Evolutionary conservation across 2,113 vertebrate species (phyloP), one percentile per base, ranked within the genome.

Genomic region (Malurus cyaneus): DNA sequence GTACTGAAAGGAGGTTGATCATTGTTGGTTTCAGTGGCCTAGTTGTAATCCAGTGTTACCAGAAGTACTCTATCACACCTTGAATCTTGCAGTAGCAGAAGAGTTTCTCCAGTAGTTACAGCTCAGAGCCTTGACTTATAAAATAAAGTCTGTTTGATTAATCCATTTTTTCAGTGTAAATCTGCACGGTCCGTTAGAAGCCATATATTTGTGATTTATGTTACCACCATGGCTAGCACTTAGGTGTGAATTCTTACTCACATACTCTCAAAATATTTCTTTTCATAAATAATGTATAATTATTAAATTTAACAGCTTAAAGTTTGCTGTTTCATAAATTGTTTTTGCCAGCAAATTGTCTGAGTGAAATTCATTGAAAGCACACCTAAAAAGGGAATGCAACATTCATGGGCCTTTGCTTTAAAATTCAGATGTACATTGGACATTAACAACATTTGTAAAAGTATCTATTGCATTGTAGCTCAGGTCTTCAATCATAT

Each of bases 261-360:
- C 20, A 18, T 49, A 21, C 6, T 36, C 17, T 66, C 13, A 16
- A 60, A 79, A 42, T 77, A 67, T 13, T 74, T 61, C 0, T 71
- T 88, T 88, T 61, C 10, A 23, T 80, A 69, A 83, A 28, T 60
- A 39, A 42, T 39, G 12, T 32, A 32, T 42, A 50, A 64, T 74
- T 70, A 14, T 39, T 39, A 39, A 39, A 39, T 39, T 39, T 39
- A 39, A 39, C 74, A 73, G 13, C 29, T 65, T 88, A 49, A 91
- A 74, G 70, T 41, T 34, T 72, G 14, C 50, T 18, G 6, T 44
- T 90, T 76, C 71, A 88, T 44, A 20, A 49, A n/a, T 70, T 41
- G 13, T 26, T 56, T 85, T 90, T 92, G 23, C 39, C 50, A 83
- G n/a, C 32, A 80, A 72, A 62, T 94, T 49, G 34, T 31, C 50